phyloP scores from a whole-genome alignment of 2,797 vertebrate genomes.

The Tolypeutes matacus region DNA sequence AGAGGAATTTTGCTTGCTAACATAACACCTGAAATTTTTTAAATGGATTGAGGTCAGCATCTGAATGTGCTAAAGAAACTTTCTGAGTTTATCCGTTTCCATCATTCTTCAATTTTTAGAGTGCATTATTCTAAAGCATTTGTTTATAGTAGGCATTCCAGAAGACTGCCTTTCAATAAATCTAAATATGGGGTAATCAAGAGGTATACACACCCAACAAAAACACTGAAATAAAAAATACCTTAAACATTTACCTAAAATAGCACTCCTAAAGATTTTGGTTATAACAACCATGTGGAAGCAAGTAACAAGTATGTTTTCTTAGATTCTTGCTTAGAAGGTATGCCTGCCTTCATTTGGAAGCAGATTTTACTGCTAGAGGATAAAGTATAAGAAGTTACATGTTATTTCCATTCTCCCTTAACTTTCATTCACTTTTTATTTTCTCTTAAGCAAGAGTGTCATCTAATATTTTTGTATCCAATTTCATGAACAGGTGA shows the following conservation, averaged over 20 bases:
- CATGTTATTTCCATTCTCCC: background rate
- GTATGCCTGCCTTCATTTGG: background rate
- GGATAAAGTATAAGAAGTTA: background rate
- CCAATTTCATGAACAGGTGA: slow-evolving; percentile 36
- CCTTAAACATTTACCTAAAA: slow-evolving; percentile 20
- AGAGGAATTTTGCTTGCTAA: slow-evolving; percentile 22
- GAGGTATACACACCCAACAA: background rate
- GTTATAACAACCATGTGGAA: background rate
- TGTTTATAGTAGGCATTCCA: slow-evolving; percentile 2
- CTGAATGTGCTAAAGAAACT: background rate
- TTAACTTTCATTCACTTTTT: slow-evolving; percentile 55
- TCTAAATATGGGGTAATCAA: background rate
- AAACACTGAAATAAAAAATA: slow-evolving; percentile 43
- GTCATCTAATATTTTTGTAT: slow-evolving; percentile 49
- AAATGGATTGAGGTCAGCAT: slow-evolving; percentile 44
- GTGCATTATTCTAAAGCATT: slow-evolving; percentile 24
- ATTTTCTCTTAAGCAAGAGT: slow-evolving; percentile 60
- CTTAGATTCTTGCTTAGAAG: background rate
- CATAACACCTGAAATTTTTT: slow-evolving; percentile 28
- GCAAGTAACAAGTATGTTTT: background rate
- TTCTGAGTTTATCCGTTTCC: background rate
- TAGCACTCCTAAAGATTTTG: background rate
- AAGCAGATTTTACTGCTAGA: background rate
- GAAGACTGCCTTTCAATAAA: slow-evolving; percentile 37
- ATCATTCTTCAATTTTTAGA: slow-evolving; percentile 2